These are phyloP conservation scores for Rutpela maculata DNA, from an alignment of 2,888 invertebrate genomes.

Conservation along the genomic window DNA sequence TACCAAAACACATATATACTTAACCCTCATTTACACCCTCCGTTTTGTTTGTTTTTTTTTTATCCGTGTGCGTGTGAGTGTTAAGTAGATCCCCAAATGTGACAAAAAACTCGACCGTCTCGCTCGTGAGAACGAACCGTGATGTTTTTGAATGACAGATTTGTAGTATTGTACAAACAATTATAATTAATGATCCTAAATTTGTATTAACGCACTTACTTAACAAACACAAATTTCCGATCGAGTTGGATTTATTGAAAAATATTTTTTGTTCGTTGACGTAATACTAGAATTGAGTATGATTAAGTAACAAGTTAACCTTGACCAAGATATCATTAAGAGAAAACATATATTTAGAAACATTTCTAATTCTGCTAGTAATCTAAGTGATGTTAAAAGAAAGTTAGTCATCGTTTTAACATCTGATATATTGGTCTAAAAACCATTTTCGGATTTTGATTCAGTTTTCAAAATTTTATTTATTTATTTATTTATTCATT, in stretches of 20 bases:
- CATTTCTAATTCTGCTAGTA: no score
- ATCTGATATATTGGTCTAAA: no score
- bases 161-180: constrained; percentile 26
- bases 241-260: not conserved
- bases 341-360: no score
- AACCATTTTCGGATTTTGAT: no score
- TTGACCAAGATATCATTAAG: no score
- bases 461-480: no score
- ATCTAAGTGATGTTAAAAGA: no score
- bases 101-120: not conserved
- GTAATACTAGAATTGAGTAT: no score
- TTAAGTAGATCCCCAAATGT: constrained; percentile 19
- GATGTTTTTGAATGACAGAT: constrained; percentile 31
- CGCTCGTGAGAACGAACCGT: constrained; percentile 29
- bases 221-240: not conserved
- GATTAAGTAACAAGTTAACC: no score
- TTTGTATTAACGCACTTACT: not conserved
- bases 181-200: constrained; percentile 29
- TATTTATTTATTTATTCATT: no score
- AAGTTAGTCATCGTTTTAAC: no score
- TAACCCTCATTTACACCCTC: constrained; percentile 16
- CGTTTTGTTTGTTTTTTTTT: constrained; percentile 20
- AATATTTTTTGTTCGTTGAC: no score
- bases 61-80: not conserved
- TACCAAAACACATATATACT: constrained; percentile 14